Conservation (phyloP, 2,113 vertebrate species). For the Hymenochirus boettgeri region DNA sequence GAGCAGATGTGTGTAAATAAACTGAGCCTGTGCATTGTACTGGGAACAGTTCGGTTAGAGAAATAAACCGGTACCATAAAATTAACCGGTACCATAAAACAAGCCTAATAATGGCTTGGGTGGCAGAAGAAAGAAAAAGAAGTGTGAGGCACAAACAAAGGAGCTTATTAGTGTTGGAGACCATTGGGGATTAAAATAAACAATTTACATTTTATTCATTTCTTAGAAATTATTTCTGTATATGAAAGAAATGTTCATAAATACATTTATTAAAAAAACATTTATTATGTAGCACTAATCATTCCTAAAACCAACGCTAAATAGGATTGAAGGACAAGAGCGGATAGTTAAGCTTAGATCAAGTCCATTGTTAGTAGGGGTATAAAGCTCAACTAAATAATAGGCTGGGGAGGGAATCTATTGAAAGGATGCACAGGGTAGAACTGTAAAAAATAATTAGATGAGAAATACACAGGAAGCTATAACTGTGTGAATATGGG, state of each 20-base stretch:
- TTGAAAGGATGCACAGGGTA: too few species aligned
- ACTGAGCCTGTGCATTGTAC: neutral
- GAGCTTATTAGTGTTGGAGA: neutral
- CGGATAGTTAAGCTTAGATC: slow-evolving; percentile 56
- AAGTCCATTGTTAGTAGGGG: slow-evolving; percentile 66
- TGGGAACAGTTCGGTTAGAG: slow-evolving; percentile 13
- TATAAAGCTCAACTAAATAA: slow-evolving; percentile 47
- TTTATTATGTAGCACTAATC: neutral
- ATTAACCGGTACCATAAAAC: neutral
- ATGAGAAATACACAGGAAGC: too few species aligned
- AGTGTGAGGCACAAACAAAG: neutral
- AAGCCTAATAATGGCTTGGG: slow-evolving; percentile 10
- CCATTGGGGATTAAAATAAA: too few species aligned
- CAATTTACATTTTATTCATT: too few species aligned
- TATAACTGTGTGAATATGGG: too few species aligned
- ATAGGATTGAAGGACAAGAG: slow-evolving; percentile 18
- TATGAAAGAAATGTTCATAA: too few species aligned
- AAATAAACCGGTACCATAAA: slow-evolving; percentile 20
- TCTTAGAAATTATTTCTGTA: too few species aligned
- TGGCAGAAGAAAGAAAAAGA: slow-evolving; percentile 10
- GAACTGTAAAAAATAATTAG: too few species aligned
- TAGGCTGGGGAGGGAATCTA: too few species aligned
- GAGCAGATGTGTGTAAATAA: neutral
- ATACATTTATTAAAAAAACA: too few species aligned
- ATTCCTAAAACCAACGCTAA: neutral